These are phyloP conservation scores for Semotilus atromaculatus DNA, from an alignment of 2,797 vertebrate genomes.

Conservation along the genomic window DNA sequence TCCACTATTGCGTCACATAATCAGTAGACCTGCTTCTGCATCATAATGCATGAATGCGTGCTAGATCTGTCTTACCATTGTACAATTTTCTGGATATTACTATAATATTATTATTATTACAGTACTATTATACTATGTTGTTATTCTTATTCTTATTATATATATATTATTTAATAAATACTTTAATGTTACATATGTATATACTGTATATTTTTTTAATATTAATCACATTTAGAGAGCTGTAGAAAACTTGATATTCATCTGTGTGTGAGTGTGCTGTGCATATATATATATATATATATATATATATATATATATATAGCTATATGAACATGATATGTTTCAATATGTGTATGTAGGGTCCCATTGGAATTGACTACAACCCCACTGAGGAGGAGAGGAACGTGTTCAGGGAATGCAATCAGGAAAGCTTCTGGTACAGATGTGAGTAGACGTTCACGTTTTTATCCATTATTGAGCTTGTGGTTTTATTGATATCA, in stretches of 20 bases:
- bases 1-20: background rate
- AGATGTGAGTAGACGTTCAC: conserved; percentile 71
- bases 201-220: no score
- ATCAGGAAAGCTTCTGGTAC: conserved; percentile 74
- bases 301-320: no score
- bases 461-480: background rate
- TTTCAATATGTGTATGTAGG: conserved; percentile 62
- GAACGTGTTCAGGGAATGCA: conserved; percentile 85
- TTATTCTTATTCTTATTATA: no score
- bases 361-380: conserved; percentile 74
- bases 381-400: conserved; percentile 88
- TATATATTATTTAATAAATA: background rate
- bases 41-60: background rate
- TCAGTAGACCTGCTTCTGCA: background rate
- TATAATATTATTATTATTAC: background rate
- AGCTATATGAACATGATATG: background rate
- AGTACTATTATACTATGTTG: background rate
- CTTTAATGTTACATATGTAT: background rate
- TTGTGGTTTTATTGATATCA: background rate
- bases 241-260: no score
- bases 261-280: no score
- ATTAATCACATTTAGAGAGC: no score
- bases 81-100: background rate
- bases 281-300: no score
- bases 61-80: background rate